A percentile compares a stretch with the other conserved stretches of the same genome.
Evolutionary conservation across 2,888 invertebrate genomes (phyloP).

Genomic region (Megamerina dolium): DNA sequence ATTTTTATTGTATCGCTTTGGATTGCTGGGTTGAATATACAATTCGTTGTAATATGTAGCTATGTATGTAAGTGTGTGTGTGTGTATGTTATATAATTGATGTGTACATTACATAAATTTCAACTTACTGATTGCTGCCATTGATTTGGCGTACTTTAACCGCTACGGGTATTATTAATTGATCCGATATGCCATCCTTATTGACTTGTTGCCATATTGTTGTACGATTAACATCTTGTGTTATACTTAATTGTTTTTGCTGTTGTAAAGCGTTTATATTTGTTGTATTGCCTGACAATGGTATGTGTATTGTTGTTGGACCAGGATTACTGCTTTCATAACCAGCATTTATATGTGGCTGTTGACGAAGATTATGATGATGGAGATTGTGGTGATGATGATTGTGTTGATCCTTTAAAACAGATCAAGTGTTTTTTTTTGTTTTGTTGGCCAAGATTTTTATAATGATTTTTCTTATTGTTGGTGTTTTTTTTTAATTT

Average conservation of each 20-base stretch:
- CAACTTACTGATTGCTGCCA: slow-evolving; percentile 46
- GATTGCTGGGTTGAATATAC: too few relatives aligned
- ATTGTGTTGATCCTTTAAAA: slow-evolving; percentile 42
- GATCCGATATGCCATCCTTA: slow-evolving; percentile 51
- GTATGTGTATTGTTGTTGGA: slow-evolving; percentile 53
- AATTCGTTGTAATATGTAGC: too few relatives aligned
- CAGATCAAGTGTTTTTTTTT: slow-evolving; percentile 22
- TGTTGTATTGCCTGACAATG: slow-evolving; percentile 51
- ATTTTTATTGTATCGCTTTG: too few relatives aligned
- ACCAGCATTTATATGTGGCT: slow-evolving; percentile 29
- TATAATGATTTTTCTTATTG: slow-evolving; percentile 17
- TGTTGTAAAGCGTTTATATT: too few relatives aligned
- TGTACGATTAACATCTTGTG: slow-evolving; percentile 88
- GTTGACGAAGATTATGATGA: slow-evolving; percentile 29
- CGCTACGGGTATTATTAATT: slow-evolving; percentile 43
- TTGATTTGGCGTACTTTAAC: slow-evolving; percentile 46
- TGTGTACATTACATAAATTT: background rate
- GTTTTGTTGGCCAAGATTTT: too few relatives aligned
- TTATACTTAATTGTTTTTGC: slow-evolving; percentile 77
- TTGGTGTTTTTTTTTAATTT: slow-evolving; percentile 15
- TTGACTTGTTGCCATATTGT: slow-evolving; percentile 92
- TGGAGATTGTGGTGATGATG: too few relatives aligned
- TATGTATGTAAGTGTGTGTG: too few relatives aligned
- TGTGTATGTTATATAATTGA: too few relatives aligned
- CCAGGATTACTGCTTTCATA: slow-evolving; percentile 35